Percentiles rank a stretch among this genome's conserved stretches.
Evolutionary conservation across 2,797 vertebrate species (phyloP).

Genomic region (Neosalanx taihuensis): DNA sequence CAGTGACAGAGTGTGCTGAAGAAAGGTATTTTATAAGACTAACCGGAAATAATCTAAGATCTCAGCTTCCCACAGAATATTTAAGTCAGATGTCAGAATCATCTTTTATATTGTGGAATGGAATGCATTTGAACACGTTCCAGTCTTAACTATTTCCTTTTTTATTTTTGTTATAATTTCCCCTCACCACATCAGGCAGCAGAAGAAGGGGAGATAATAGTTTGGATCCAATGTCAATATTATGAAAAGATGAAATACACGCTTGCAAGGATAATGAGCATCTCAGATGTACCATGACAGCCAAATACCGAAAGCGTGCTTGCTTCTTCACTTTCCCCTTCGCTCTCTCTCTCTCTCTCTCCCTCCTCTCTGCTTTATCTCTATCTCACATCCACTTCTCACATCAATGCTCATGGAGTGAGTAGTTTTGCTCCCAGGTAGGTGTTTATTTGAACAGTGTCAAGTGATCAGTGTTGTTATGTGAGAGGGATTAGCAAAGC

Average conservation of each 20-base stretch:
- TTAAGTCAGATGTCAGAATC: slow-evolving; percentile 52
- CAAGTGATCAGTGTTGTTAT: slow-evolving; percentile 24
- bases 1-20: slow-evolving; percentile 31
- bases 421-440: slow-evolving; percentile 28
- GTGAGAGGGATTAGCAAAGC: slow-evolving; percentile 24
- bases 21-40: slow-evolving; percentile 18
- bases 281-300: slow-evolving; percentile 57
- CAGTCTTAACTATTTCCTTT: slow-evolving; percentile 23
- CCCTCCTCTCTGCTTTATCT: slow-evolving; percentile 8
- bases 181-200: slow-evolving; percentile 58
- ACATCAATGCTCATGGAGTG: slow-evolving; percentile 24
- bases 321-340: neutral
- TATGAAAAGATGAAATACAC: slow-evolving; percentile 60
- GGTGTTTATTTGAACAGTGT: slow-evolving; percentile 38
- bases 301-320: slow-evolving; percentile 43
- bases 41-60: slow-evolving; percentile 49
- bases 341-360: neutral
- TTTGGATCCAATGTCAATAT: slow-evolving; percentile 70
- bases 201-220: slow-evolving; percentile 43
- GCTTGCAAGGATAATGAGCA: slow-evolving; percentile 57
- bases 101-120: slow-evolving; percentile 50
- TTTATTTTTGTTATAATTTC: slow-evolving; percentile 53
- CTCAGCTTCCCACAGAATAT: slow-evolving; percentile 45
- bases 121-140: slow-evolving; percentile 44
- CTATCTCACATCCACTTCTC: slow-evolving; percentile 15